Evolutionary conservation across 2,797 vertebrate genomes (phyloP).

Genomic region (Apogon hyalosoma): DNA sequence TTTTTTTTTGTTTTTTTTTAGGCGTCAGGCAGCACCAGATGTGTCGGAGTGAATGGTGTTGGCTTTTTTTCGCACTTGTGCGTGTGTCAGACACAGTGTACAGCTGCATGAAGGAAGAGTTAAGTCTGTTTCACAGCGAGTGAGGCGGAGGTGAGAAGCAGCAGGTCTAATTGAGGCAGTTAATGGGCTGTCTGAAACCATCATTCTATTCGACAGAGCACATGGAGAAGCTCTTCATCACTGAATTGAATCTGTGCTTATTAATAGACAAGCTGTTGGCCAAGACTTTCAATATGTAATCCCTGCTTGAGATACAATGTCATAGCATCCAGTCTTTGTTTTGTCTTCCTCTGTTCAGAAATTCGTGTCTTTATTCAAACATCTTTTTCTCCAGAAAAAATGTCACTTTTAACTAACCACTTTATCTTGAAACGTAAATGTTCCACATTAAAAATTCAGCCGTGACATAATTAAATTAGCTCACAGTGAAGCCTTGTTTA

Average conservation of each 20-base stretch:
- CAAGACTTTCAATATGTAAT: slow-evolving; percentile 37
- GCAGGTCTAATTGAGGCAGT: slow-evolving; percentile 73
- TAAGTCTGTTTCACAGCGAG: slow-evolving; percentile 62
- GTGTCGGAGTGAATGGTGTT: slow-evolving; percentile 67
- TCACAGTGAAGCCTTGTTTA: slow-evolving; percentile 28
- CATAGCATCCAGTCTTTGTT: slow-evolving; percentile 15
- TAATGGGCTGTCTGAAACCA: slow-evolving; percentile 70
- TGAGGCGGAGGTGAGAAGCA: slow-evolving; percentile 73
- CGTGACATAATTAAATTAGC: slow-evolving; percentile 26
- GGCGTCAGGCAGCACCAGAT: slow-evolving; percentile 74
- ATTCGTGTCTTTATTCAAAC: background rate
- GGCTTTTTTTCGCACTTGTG: slow-evolving; percentile 58
- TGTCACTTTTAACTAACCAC: background rate
- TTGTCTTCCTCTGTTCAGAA: slow-evolving; percentile 6
- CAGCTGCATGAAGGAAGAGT: slow-evolving; percentile 63
- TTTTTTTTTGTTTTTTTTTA: slow-evolving; percentile 26
- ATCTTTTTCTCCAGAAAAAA: slow-evolving; percentile 8
- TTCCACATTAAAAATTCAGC: slow-evolving; percentile 19
- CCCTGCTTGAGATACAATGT: slow-evolving; percentile 32
- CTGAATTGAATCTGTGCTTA: slow-evolving; percentile 30
- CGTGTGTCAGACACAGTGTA: slow-evolving; percentile 58
- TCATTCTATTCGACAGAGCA: slow-evolving; percentile 41
- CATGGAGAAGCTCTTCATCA: slow-evolving; percentile 51
- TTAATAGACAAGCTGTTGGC: slow-evolving; percentile 18
- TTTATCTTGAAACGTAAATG: slow-evolving; percentile 20